Conservation (phyloP, 53 echinoderm and acorn worm genomes). For the Zoroaster sp. region DNA sequence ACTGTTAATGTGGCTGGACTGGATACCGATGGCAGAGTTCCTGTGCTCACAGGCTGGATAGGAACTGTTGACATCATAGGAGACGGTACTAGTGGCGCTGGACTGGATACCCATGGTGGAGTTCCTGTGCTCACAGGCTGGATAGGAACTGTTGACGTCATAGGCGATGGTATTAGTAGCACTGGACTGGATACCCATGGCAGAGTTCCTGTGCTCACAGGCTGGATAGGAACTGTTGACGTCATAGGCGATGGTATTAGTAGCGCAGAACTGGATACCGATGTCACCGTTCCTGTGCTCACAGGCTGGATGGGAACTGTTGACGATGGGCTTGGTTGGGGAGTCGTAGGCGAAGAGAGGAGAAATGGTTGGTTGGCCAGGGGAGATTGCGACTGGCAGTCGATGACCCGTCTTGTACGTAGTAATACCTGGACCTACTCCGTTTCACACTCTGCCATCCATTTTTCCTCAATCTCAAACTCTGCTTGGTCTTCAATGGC, state of each 20-base stretch:
- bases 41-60: no score
- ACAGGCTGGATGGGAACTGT: conserved; percentile 3
- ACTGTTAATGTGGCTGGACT: background rate
- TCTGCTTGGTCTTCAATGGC: conserved; percentile 18
- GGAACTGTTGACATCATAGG: background rate
- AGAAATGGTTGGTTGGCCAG: conserved; percentile 9
- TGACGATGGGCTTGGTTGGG: background rate
- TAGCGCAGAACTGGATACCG: conserved; percentile 60
- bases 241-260: background rate
- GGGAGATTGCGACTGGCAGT: conserved; percentile 17
- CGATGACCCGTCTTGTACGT: conserved; percentile 34
- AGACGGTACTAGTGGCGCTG: background rate
- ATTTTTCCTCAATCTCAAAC: conserved; percentile 54
- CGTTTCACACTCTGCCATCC: conserved; percentile 67
- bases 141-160: conserved; percentile 5
- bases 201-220: conserved; percentile 9
- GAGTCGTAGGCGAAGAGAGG: conserved; percentile 46
- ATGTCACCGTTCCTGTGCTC: background rate
- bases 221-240: background rate
- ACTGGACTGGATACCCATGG: conserved; percentile 48
- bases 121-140: conserved; percentile 31
- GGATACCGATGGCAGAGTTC: background rate
- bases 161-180: background rate
- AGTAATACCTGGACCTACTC: conserved; percentile 48
- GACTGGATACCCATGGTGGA: background rate